A percentile compares a stretch with the other conserved stretches of the same genome.
phyloP scores from a whole-genome alignment of 35 echinoderm and acorn worm genomes.

The Eucidaris tribuloides region DNA sequence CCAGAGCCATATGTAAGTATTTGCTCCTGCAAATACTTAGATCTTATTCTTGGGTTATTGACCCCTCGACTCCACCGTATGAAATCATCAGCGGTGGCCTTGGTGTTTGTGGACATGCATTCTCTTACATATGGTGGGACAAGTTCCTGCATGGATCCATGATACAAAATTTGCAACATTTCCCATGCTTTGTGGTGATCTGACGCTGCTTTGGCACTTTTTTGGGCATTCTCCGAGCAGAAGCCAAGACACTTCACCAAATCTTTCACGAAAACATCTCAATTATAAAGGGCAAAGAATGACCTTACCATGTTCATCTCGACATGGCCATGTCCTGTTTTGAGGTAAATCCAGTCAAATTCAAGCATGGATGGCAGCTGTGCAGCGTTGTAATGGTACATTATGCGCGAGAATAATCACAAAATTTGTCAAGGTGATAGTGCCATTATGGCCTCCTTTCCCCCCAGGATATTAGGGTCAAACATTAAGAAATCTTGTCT shows the following conservation, averaged over 20 bases:
- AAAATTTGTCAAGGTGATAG: too few species aligned
- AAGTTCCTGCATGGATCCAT: neutral
- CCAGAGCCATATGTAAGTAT: neutral
- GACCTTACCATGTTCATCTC: slow-evolving; percentile 47
- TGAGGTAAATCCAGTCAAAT: slow-evolving; percentile 27
- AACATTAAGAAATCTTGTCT: too few species aligned
- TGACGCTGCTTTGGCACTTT: neutral
- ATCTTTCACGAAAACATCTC: slow-evolving; percentile 1
- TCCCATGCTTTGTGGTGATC: slow-evolving; percentile 31
- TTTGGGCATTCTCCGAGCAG: slow-evolving; percentile 1
- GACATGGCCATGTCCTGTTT: slow-evolving; percentile 12
- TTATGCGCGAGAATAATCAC: too few species aligned
- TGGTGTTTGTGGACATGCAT: neutral
- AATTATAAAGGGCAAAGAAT: slow-evolving; percentile 32
- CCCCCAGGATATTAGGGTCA: too few species aligned
- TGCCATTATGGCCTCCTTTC: too few species aligned
- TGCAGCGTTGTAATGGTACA: too few species aligned
- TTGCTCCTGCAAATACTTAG: slow-evolving; percentile 23
- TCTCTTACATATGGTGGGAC: neutral
- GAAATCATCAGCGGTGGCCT: neutral
- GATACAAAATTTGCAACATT: neutral
- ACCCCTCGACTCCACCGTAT: neutral
- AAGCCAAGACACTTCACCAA: slow-evolving; percentile 14
- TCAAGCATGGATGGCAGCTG: neutral
- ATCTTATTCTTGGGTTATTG: neutral